Base-by-base conservation (phyloP, 2,888 invertebrate genomes). In the Smittia sp. region DNA sequence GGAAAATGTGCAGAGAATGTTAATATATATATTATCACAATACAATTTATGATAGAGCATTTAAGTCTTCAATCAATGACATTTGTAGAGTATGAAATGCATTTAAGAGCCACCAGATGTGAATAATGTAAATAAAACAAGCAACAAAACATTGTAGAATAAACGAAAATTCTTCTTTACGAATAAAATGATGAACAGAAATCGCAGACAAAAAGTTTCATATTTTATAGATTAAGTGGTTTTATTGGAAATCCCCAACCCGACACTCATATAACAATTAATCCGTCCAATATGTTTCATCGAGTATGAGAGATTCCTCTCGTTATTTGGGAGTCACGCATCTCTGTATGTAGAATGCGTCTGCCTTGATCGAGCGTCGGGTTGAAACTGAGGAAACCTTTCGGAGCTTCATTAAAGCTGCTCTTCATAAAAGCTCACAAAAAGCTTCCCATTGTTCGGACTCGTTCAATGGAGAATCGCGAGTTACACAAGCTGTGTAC, bases 1-100 rank as follows among this genome's bases (percentile, higher is more conserved):
- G 46, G n/a, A 46, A 11, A n/a, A 46, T 46, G 46, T 46, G 46
- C n/a, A 46, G 46, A 46, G 15, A 46, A 46, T 46, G 46, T 46
- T 46, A 46, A 46, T 46, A 46, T 46, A 46, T n/a, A 46, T 46
- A 46, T 46, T 15, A 46, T 32, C 3, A 32, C 9, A 32, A 32
- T 32, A 32, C 3, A 6, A 32, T 32, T 32, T 32, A 32, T 6
- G 15, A 46, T 7, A 46, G n/a, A 46, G 3, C 11, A 46, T 11
- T 46, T 46, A 46, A 46, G 11, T 46, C 11, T 11, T 46, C 11
- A 46, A 15, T 46, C 46, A 46, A 46, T n/a, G 15, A 46, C 46
- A 46, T 46, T 46, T 46, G 46, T 46, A 15, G 15, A 46, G 15
- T 46, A 46, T 46, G 46, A 46, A 46, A 46, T n/a, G 46, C 46